Base-by-base conservation (phyloP, 2,888 invertebrate species). In the Polyommatus icarus region DNA sequence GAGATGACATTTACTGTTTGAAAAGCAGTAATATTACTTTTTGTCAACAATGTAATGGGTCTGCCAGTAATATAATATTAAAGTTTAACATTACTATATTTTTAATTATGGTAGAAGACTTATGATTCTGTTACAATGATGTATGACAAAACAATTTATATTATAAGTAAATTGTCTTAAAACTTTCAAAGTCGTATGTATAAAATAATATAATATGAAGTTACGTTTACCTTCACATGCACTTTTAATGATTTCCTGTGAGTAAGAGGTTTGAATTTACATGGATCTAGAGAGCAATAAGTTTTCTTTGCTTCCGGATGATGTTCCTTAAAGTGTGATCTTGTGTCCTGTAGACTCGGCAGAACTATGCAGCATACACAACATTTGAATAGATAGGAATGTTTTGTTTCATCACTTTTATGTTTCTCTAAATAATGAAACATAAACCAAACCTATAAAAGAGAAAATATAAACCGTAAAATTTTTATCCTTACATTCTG, bases 211-310 rank as follows among this genome's bases (percentile, higher is more conserved):
- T 54, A 54, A 15, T 54, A 54, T 18, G 18, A 54, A 2, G 8
- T 32, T 0, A 24, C 15, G 50, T 84, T 83, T 83, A 94, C 94
- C 90, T 90, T 91, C 12, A 93, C 84, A 88, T 94, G 94, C 29
- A 92, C 82, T 80, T 90, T 90, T 76, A 94, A 91, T 1, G 94
- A 92, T 80, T 93, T 92, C 80, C 86, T 85, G 61, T 92, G 90
- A 78, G 90, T 89, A n/a, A 94, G 84, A 1, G 93, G 93, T 77
- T 88, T 91, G 79, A 88, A 91, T 79, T 88, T 85, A 79, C 94
- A 94, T 1, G 88, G 79, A 1, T 89, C 90, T 32, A 94, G 80
- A 0, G 90, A 90, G 80, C 94, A 94, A 82, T 88, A 94, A 46
- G 92, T 83, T 79, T 92, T 91, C 78, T 85, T 87, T 0, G 90